phyloP scores from a whole-genome alignment of 2,113 vertebrate genomes.

The Seriola dumerili region DNA sequence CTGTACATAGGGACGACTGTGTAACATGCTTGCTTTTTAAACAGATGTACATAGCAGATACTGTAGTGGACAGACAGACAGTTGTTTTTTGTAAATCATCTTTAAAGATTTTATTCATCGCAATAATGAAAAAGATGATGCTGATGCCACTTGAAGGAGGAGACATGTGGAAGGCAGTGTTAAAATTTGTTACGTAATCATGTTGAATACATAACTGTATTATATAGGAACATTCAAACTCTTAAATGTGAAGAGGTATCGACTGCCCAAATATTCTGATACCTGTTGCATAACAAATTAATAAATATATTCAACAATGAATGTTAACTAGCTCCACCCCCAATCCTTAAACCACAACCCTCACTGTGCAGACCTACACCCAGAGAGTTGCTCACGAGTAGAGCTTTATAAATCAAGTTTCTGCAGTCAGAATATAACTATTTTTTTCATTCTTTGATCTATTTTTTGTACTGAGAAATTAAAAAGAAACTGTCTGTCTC shows the following conservation, averaged over 20 bases:
- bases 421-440: slow-evolving; percentile 67
- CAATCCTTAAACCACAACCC: slow-evolving; percentile 72
- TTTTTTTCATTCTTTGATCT: slow-evolving; percentile 76
- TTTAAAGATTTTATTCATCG: slow-evolving; percentile 94
- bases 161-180: slow-evolving; percentile 31
- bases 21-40: slow-evolving; percentile 99
- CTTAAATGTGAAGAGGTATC: slow-evolving; percentile 75
- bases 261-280: slow-evolving; percentile 75
- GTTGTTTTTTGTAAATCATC: slow-evolving; percentile 94
- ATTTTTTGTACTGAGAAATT: slow-evolving; percentile 74
- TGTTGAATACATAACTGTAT: slow-evolving; percentile 65
- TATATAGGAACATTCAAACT: slow-evolving; percentile 64
- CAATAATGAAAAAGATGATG: slow-evolving; percentile 90
- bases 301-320: slow-evolving; percentile 74
- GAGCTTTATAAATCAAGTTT: slow-evolving; percentile 72
- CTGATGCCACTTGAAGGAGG: slow-evolving; percentile 81
- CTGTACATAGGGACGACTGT: slow-evolving; percentile 87
- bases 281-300: slow-evolving; percentile 63
- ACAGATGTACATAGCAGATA: slow-evolving; percentile 92
- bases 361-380: slow-evolving; percentile 82
- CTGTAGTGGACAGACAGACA: slow-evolving; percentile 89
- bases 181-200: slow-evolving; percentile 80
- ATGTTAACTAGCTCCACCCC: slow-evolving; percentile 76
- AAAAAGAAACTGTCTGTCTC: slow-evolving; percentile 53
- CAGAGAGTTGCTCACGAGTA: slow-evolving; percentile 61